These are phyloP conservation scores for Gila orcuttii DNA, from an alignment of 2,113 vertebrate species.

Conservation along the genomic window DNA sequence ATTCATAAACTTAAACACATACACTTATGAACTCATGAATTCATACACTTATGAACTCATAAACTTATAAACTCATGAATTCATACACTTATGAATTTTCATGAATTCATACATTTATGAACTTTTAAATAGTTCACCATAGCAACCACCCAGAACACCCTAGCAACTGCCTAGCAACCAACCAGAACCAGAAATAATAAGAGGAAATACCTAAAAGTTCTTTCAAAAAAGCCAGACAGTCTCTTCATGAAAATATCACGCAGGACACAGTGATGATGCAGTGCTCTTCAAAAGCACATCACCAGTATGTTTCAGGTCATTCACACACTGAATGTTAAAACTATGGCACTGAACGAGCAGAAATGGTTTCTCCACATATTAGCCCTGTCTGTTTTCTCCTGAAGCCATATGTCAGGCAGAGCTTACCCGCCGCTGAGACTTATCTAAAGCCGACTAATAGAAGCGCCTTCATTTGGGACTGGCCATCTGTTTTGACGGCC, in stretches of 20 bases:
- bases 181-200: neutral
- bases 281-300: neutral
- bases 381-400: slow-evolving; percentile 28
- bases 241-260: neutral
- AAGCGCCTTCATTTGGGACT: slow-evolving; percentile 32
- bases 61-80: too few species aligned
- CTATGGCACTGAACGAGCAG: neutral
- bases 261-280: neutral
- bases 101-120: too few species aligned
- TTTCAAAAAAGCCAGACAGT: neutral
- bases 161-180: too few species aligned
- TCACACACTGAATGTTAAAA: neutral
- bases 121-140: too few species aligned
- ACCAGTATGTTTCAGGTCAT: too few species aligned
- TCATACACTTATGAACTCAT: too few species aligned
- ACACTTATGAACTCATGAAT: too few species aligned
- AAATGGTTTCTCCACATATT: slow-evolving; percentile 24
- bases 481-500: slow-evolving; percentile 49
- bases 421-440: slow-evolving; percentile 37
- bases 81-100: too few species aligned
- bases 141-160: too few species aligned
- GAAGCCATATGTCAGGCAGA: slow-evolving; percentile 44
- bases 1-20: too few species aligned
- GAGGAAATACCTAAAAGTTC: neutral
- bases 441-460: slow-evolving; percentile 52